phyloP scores from a whole-genome alignment of 2,888 invertebrate genomes.

The Caenorhabditis macrosperma region DNA sequence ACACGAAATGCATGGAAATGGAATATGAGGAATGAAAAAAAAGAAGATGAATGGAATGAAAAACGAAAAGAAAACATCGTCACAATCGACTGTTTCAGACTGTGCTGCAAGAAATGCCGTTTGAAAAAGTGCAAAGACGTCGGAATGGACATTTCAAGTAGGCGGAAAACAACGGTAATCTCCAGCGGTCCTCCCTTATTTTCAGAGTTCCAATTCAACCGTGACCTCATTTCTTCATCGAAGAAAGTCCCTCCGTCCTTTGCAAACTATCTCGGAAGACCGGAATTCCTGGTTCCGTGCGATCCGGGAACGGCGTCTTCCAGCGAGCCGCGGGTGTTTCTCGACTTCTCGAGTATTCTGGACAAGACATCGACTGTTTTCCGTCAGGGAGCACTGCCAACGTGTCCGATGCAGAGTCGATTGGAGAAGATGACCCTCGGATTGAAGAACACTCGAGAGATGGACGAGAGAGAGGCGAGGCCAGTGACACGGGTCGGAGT shows the following conservation, averaged over 20 bases:
- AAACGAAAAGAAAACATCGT: too few relatives aligned
- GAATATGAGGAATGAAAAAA: too few relatives aligned
- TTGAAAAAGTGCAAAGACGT: neutral
- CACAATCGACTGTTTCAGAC: too few relatives aligned
- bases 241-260: neutral
- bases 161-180: too few relatives aligned
- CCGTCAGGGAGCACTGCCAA: neutral
- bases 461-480: neutral
- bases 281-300: neutral
- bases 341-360: neutral
- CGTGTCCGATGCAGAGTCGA: neutral
- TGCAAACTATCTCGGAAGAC: neutral
- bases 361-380: neutral
- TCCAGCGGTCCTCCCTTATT: too few relatives aligned
- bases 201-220: conserved; percentile 2
- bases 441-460: neutral
- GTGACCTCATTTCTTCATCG: neutral
- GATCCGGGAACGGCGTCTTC: neutral
- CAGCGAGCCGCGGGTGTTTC: neutral
- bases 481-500: neutral
- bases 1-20: too few relatives aligned
- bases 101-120: neutral
- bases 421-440: neutral
- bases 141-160: neutral
- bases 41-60: too few relatives aligned